These are phyloP conservation scores for Tachysurus vachellii DNA, from an alignment of 2,113 vertebrate species.

Conservation along the genomic window DNA sequence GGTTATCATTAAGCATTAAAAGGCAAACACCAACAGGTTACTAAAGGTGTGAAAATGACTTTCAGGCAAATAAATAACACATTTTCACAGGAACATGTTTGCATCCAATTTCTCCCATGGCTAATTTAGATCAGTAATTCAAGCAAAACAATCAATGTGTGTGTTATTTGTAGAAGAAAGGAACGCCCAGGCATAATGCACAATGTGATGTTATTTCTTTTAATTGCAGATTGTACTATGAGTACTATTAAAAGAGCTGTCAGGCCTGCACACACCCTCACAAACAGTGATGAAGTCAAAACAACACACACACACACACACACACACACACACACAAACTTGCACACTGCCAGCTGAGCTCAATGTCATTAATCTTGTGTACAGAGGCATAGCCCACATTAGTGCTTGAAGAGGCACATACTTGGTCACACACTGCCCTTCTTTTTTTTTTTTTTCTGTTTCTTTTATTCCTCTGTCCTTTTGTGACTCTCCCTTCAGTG, in stretches of 20 bases:
- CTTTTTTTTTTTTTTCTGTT: not conserved
- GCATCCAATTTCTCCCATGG: not conserved
- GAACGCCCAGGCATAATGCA: not conserved
- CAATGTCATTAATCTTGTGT: constrained; percentile 67
- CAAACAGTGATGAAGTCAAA: constrained; percentile 41
- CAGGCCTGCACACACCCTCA: constrained; percentile 50
- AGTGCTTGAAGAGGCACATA: constrained; percentile 17
- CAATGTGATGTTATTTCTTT: constrained; percentile 5
- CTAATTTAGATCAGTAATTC: not conserved
- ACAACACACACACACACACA: constrained; percentile 49
- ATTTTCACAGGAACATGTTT: not conserved
- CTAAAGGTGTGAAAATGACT: constrained; percentile 55
- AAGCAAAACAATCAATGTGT: not conserved
- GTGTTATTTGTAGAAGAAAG: not conserved
- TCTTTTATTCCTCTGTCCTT: not conserved
- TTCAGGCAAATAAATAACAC: constrained; percentile 30
- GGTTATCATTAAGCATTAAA: constrained; percentile 53
- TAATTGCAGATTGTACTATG: constrained; percentile 21
- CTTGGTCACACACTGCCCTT: not conserved
- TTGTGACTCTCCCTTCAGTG: constrained; percentile 15
- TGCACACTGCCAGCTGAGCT: constrained; percentile 60
- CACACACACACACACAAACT: constrained; percentile 39
- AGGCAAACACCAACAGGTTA: constrained; percentile 41
- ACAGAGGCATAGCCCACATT: constrained; percentile 34
- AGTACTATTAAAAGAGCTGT: constrained; percentile 16